A percentile compares a stretch with the other conserved stretches of the same genome.
Conservation (phyloP, 2,888 invertebrate species). For the Deilephila elpenor region DNA sequence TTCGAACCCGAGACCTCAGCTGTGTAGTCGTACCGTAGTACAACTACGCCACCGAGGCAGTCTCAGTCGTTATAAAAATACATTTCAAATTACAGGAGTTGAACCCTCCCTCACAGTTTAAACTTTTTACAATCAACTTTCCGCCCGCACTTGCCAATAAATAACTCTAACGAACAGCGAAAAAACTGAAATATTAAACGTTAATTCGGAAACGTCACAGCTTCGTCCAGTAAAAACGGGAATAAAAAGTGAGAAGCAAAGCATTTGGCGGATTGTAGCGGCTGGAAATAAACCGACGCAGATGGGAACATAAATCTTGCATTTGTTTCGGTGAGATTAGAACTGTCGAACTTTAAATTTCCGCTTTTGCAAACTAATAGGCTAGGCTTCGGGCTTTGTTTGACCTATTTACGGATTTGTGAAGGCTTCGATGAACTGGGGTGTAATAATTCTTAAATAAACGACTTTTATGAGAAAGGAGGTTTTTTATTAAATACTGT, state of each 20-base stretch:
- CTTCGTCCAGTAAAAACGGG: background rate
- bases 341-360: conserved; percentile 19
- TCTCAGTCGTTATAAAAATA: too few relatives aligned
- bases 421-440: background rate
- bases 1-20: too few relatives aligned
- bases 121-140: too few relatives aligned
- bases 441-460: background rate
- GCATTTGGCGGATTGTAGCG: background rate
- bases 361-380: background rate
- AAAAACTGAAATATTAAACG: too few relatives aligned
- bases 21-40: too few relatives aligned
- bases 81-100: too few relatives aligned
- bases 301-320: background rate
- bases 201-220: background rate
- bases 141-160: too few relatives aligned
- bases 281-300: background rate
- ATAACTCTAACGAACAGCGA: too few relatives aligned
- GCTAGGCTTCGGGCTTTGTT: background rate
- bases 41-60: too few relatives aligned
- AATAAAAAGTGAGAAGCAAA: background rate
- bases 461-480: background rate
- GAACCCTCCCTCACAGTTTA: too few relatives aligned
- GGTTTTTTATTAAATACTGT: too few relatives aligned
- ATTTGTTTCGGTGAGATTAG: conserved; percentile 12
- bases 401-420: background rate